phyloP scores from a whole-genome alignment of 2,888 invertebrate genomes.

The Lapara coniferarum region DNA sequence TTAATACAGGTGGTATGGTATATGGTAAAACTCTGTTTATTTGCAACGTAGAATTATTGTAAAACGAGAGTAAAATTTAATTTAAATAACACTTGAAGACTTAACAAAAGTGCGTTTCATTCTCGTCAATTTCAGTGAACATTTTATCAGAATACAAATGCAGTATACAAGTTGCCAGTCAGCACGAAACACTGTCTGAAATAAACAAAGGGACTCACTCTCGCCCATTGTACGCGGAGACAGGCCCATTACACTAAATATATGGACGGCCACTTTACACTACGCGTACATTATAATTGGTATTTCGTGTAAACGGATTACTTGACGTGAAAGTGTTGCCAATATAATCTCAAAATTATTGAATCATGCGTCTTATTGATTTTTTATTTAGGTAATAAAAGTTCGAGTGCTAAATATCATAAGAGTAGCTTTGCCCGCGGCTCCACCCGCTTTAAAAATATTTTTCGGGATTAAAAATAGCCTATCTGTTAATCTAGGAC shows the following conservation, averaged over 20 bases:
- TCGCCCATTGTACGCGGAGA: constrained; percentile 6
- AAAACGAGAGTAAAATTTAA: not conserved
- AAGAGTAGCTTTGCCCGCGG: too few species aligned
- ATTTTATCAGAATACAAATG: constrained; percentile 19
- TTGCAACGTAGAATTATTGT: not conserved
- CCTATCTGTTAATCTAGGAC: too few species aligned
- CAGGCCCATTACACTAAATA: constrained; percentile 20
- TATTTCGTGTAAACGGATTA: not conserved
- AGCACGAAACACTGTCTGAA: constrained; percentile 22
- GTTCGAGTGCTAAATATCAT: too few species aligned
- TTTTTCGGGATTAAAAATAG: too few species aligned
- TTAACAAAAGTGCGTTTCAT: constrained; percentile 1
- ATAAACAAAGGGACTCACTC: constrained; percentile 17
- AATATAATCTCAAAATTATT: too few species aligned
- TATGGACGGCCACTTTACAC: constrained; percentile 9
- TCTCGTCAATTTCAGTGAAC: constrained; percentile 14
- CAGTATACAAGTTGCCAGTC: constrained; percentile 19
- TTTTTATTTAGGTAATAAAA: too few species aligned
- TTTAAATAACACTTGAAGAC: not conserved
- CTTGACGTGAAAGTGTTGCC: too few species aligned
- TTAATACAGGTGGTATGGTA: too few species aligned
- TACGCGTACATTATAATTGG: not conserved
- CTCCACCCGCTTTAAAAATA: too few species aligned
- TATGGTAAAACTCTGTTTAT: too few species aligned
- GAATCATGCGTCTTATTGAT: too few species aligned